phyloP scores from a whole-genome alignment of 1,140 invertebrate genomes.

The Brachionus calyciflorus region DNA sequence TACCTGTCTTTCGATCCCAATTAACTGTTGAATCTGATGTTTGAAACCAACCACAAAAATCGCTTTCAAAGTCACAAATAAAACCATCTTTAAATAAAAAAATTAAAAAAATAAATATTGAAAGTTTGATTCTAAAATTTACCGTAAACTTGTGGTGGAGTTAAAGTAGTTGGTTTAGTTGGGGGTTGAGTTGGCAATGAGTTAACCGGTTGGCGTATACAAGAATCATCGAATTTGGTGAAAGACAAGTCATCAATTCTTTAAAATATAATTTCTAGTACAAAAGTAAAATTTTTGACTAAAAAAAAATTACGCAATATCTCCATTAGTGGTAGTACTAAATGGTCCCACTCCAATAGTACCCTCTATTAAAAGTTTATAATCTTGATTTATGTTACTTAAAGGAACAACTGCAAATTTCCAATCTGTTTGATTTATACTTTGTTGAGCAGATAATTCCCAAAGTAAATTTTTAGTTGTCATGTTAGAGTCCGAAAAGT shows the following conservation, averaged over 20 bases:
- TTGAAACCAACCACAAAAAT: constrained; percentile 53
- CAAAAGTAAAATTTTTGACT: no score
- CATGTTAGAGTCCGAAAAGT: constrained; percentile 51
- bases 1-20: constrained; percentile 13
- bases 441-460: constrained; percentile 14
- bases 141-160: constrained; percentile 26
- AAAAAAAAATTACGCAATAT: constrained; percentile 2
- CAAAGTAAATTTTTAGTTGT: constrained; percentile 48
- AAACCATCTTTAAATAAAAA: not conserved
- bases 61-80: constrained; percentile 54
- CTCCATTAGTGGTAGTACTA: not conserved
- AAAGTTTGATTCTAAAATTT: not conserved
- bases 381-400: not conserved
- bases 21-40: not conserved
- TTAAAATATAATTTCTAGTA: no score
- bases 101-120: not conserved
- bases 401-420: not conserved
- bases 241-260: constrained; percentile 28
- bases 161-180: not conserved
- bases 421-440: constrained; percentile 6
- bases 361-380: constrained; percentile 7
- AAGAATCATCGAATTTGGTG: not conserved
- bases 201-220: not conserved
- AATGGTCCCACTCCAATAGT: not conserved
- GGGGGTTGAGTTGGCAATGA: constrained; percentile 10